phyloP scores from a whole-genome alignment of 2,797 vertebrate species.

The Argya squamiceps region DNA sequence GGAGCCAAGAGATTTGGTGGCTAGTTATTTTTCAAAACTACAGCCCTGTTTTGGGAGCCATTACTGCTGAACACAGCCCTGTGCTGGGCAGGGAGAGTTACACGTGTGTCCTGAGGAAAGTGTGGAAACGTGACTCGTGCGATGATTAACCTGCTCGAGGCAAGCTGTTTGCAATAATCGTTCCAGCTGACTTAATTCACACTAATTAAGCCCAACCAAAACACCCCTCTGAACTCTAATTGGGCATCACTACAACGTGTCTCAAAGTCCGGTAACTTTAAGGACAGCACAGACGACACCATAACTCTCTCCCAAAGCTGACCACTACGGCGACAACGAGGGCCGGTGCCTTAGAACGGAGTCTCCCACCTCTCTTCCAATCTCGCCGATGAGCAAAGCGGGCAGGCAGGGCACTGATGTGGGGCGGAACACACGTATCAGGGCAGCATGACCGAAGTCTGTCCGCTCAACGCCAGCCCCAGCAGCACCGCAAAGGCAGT shows the following conservation, averaged over 20 bases:
- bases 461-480: background rate
- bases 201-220: background rate
- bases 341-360: background rate
- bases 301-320: background rate
- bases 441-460: fast-evolving
- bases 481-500: background rate
- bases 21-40: background rate
- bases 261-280: background rate
- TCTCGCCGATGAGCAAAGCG: background rate
- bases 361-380: background rate
- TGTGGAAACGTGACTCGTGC: fast-evolving
- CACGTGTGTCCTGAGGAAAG: fast-evolving
- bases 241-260: fast-evolving
- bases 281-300: fast-evolving
- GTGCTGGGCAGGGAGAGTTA: background rate
- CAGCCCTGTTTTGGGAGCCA: background rate
- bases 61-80: background rate
- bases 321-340: fast-evolving
- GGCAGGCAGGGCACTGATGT: fast-evolving
- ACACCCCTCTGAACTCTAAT: background rate
- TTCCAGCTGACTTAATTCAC: background rate
- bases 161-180: background rate
- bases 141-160: fast-evolving
- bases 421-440: fast-evolving
- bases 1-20: fast-evolving